Evolutionary conservation across 2,797 vertebrate species (phyloP).

Genomic region (Rhinella marina): DNA sequence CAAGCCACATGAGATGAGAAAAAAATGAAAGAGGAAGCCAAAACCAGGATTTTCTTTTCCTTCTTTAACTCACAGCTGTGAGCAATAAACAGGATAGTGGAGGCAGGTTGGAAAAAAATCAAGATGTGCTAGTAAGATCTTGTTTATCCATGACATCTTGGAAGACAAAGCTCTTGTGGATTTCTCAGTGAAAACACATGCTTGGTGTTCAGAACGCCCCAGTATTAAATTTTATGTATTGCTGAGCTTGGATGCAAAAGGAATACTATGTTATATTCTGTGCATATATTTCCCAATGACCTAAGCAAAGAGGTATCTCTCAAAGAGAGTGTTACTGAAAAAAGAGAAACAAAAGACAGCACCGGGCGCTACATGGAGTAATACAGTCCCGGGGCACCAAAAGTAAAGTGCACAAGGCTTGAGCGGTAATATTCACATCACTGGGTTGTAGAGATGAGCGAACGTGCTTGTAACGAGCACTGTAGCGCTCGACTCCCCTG

Average conservation of each 20-base stretch:
- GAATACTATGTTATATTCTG: constrained; percentile 2
- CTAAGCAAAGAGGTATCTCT: background rate
- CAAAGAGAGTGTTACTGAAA: too few species aligned
- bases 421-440: too few species aligned
- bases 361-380: too few species aligned
- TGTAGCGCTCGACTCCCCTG: too few species aligned
- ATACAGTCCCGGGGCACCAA: too few species aligned
- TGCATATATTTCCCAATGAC: background rate
- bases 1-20: constrained; percentile 48
- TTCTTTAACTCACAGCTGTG: constrained; percentile 56
- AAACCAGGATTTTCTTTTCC: constrained; percentile 30
- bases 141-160: constrained; percentile 64
- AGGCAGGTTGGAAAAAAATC: constrained; percentile 61
- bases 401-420: too few species aligned
- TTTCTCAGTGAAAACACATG: constrained; percentile 58
- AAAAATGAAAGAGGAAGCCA: constrained; percentile 2
- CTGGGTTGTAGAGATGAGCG: too few species aligned
- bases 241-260: constrained; percentile 50
- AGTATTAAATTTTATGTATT: constrained; percentile 55
- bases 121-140: constrained; percentile 46
- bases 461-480: too few species aligned
- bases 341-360: too few species aligned
- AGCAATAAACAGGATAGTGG: constrained; percentile 61
- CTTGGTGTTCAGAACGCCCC: constrained; percentile 61
- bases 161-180: constrained; percentile 59